Conservation (phyloP, 2,113 vertebrate species). For the Scopus umbretta region DNA sequence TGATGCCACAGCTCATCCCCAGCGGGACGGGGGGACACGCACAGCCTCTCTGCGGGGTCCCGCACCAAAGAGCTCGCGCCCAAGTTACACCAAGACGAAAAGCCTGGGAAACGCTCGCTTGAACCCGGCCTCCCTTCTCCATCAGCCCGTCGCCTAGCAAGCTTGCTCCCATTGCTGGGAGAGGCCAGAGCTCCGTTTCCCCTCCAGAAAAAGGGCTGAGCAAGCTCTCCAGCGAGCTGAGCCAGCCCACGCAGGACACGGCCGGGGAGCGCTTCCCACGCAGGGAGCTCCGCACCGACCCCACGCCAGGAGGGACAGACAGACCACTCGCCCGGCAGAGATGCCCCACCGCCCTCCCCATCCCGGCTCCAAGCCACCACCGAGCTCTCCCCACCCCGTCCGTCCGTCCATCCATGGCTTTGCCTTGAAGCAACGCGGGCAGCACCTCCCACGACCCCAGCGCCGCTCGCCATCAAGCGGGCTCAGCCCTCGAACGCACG, state of each 20-base stretch:
- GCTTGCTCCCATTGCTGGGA: neutral
- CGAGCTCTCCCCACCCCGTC: neutral
- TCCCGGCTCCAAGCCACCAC: neutral
- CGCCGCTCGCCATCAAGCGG: no score
- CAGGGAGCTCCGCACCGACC: accelerated
- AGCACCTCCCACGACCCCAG: neutral
- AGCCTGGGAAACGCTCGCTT: accelerated
- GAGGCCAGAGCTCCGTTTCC: neutral
- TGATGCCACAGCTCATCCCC: accelerated
- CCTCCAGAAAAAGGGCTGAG: neutral
- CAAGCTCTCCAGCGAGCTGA: neutral
- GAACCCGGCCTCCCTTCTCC: accelerated
- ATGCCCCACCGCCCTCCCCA: accelerated
- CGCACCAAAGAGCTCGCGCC: no score
- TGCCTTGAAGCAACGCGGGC: accelerated
- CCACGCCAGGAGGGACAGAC: accelerated
- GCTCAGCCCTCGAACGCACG: neutral
- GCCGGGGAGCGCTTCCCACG: accelerated
- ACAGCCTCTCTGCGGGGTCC: neutral
- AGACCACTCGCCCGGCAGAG: accelerated
- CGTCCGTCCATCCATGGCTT: neutral
- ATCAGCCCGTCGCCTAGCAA: accelerated
- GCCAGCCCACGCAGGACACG: accelerated
- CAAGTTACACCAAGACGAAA: accelerated
- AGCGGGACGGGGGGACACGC: accelerated